Conservation (phyloP, 2,888 invertebrate genomes). For the Eristalis arbustorum region DNA sequence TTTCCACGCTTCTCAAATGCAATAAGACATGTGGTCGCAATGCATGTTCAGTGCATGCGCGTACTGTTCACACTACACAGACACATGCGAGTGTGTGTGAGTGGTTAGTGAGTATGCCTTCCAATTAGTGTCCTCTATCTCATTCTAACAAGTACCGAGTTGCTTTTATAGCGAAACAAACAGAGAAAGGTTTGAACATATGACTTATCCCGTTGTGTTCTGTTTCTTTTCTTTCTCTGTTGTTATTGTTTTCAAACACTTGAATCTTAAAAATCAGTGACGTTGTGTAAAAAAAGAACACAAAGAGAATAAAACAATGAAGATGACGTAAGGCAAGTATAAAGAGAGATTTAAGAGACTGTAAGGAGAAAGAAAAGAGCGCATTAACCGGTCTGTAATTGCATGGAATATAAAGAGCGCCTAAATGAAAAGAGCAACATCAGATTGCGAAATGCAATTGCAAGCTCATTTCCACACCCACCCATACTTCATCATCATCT, state of each 20-base stretch:
- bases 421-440: neutral
- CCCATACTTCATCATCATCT: too few species aligned
- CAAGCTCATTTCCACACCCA: neutral
- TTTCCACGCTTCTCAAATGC: neutral
- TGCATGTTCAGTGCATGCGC: neutral
- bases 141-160: neutral
- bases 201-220: neutral
- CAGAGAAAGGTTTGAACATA: neutral
- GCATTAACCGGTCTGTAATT: neutral
- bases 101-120: neutral
- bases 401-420: neutral
- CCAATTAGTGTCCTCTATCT: neutral
- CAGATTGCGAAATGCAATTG: neutral
- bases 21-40: conserved; percentile 4
- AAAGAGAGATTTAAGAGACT: neutral
- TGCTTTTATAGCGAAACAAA: neutral
- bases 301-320: neutral
- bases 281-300: neutral
- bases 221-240: neutral
- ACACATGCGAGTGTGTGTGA: neutral
- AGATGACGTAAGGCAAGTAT: neutral
- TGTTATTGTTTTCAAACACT: neutral
- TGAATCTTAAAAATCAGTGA: neutral
- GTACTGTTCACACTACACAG: neutral
- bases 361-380: neutral